Evolutionary conservation across 2,797 vertebrate species (phyloP).

Genomic region (Sebastes nivosus): DNA sequence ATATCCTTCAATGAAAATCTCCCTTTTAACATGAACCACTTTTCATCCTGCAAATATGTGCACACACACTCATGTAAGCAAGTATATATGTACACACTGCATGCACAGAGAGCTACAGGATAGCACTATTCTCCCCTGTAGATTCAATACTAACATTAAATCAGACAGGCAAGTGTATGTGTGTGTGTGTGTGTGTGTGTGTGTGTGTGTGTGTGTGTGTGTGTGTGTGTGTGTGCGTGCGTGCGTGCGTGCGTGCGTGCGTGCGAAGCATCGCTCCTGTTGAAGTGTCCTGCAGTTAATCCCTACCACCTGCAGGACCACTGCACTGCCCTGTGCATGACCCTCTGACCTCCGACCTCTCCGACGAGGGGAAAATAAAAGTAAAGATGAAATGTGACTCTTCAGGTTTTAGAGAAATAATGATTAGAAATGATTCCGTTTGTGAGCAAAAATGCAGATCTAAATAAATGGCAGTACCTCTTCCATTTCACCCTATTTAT

Average conservation of each 20-base stretch:
- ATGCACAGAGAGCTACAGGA: not conserved
- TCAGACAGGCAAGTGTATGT: not conserved
- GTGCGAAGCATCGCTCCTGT: not conserved
- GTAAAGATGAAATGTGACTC: not conserved
- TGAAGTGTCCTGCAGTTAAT: not conserved
- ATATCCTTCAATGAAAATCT: not conserved
- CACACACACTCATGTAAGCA: not conserved
- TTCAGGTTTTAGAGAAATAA: not conserved
- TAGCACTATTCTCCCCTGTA: not conserved
- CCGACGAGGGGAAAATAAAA: not conserved
- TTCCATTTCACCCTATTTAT: not conserved
- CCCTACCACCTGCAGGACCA: not conserved
- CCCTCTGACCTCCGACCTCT: constrained; percentile 7
- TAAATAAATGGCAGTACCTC: not conserved
- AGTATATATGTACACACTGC: not conserved
- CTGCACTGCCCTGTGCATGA: not conserved
- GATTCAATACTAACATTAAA: not conserved
- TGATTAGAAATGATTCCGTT: not conserved
- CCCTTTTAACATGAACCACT: not conserved
- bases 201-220: not conserved
- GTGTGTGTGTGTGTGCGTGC: not conserved
- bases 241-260: not conserved
- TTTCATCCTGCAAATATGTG: not conserved
- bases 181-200: not conserved
- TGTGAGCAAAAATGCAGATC: not conserved